phyloP scores from a whole-genome alignment of 2,797 vertebrate genomes.

The Cichlasoma orientale region DNA sequence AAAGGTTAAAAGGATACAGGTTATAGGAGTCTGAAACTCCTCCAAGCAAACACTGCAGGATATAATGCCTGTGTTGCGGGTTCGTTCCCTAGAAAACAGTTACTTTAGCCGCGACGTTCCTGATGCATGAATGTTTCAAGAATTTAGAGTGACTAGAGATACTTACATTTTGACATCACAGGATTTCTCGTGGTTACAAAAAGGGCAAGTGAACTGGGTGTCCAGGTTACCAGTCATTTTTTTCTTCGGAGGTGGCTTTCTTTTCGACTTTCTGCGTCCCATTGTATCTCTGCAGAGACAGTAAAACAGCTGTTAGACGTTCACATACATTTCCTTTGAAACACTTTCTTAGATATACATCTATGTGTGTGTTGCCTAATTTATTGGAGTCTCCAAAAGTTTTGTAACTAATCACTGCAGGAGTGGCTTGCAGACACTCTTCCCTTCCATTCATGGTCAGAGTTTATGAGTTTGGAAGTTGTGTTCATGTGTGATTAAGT shows the following conservation, averaged over 20 bases:
- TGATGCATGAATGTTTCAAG: background rate
- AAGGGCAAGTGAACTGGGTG: constrained; percentile 93
- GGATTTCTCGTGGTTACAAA: constrained; percentile 96
- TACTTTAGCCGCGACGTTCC: background rate
- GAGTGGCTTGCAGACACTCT: background rate
- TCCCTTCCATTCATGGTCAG: no score
- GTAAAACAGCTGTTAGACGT: background rate
- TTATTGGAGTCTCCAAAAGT: background rate
- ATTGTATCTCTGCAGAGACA: constrained; percentile 64
- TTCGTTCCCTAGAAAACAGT: constrained; percentile 85
- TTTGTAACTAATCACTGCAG: background rate
- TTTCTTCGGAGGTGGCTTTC: constrained; percentile 93
- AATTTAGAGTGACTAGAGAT: background rate
- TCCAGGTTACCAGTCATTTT: constrained; percentile 92
- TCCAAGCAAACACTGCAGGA: constrained; percentile 94
- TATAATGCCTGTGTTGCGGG: constrained; percentile 94
- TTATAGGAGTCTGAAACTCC: constrained; percentile 96
- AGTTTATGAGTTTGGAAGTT: background rate
- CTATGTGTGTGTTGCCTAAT: background rate
- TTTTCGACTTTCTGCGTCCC: constrained; percentile 93
- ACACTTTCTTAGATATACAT: background rate
- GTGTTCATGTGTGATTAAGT: background rate
- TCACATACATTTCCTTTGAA: background rate
- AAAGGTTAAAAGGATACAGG: constrained; percentile 92
- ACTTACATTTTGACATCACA: constrained; percentile 93